Evolutionary conservation across 2,888 invertebrate species (phyloP).

Genomic region (Notocelia uddmanniana): DNA sequence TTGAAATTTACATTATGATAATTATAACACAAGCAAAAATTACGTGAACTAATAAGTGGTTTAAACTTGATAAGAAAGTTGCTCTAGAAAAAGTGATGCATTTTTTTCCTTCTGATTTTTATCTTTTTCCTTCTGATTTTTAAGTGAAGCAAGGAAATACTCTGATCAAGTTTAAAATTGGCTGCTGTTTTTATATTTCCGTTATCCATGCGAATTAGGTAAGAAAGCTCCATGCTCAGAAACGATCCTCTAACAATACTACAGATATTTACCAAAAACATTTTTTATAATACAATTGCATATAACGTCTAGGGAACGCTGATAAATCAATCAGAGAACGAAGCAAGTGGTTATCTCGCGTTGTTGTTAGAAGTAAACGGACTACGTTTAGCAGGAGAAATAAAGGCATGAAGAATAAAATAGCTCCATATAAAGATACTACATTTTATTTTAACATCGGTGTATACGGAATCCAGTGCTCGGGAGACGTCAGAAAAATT

Average conservation of each 20-base stretch:
- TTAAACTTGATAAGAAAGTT: not conserved
- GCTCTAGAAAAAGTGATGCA: not conserved
- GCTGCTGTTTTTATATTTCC: not conserved
- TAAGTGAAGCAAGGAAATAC: too few species aligned
- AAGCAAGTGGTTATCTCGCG: constrained; percentile 30
- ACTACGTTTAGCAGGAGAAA: constrained; percentile 24
- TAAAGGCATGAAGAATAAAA: constrained; percentile 9
- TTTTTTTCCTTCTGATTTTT: too few species aligned
- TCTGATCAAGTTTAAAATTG: not conserved
- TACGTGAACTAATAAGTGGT: not conserved
- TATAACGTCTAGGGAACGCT: not conserved
- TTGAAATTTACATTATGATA: not conserved
- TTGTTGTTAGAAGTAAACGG: constrained; percentile 35
- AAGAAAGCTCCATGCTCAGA: not conserved
- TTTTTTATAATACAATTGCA: constrained; percentile 25
- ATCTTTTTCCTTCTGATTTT: too few species aligned
- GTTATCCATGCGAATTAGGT: not conserved
- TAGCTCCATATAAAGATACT: constrained; percentile 10
- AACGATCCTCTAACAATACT: not conserved
- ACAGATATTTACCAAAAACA: constrained; percentile 1
- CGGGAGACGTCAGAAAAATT: constrained; percentile 55
- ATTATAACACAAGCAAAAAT: constrained; percentile 7
- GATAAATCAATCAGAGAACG: constrained; percentile 33
- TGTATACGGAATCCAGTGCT: constrained; percentile 43
- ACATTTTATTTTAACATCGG: constrained; percentile 23